These are phyloP conservation scores for Microtus montanus DNA, from an alignment of 2,113 vertebrate genomes.

Conservation along the genomic window DNA sequence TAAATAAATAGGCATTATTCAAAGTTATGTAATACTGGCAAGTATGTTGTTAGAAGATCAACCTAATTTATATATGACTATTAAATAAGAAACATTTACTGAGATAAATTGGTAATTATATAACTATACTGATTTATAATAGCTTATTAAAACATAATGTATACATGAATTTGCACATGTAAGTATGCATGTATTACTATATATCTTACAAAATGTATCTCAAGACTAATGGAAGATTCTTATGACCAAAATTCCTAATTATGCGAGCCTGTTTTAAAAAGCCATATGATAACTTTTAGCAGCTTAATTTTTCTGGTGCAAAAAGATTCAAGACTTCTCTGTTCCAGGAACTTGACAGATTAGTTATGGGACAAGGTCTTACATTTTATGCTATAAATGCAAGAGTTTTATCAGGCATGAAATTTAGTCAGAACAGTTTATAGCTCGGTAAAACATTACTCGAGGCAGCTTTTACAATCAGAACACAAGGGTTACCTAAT, in stretches of 20 bases:
- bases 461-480: slow-evolving; percentile 53
- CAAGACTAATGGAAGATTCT: slow-evolving; percentile 19
- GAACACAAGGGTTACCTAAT: slow-evolving; percentile 45
- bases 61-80: background rate
- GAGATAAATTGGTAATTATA: slow-evolving; percentile 1
- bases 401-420: slow-evolving; percentile 67
- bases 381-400: slow-evolving; percentile 56
- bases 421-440: slow-evolving; percentile 69
- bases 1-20: background rate
- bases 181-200: background rate
- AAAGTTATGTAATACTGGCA: background rate
- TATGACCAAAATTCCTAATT: slow-evolving; percentile 33
- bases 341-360: slow-evolving; percentile 60
- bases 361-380: slow-evolving; percentile 60
- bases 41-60: background rate
- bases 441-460: slow-evolving; percentile 43
- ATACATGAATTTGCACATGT: background rate
- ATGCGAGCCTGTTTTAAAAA: slow-evolving; percentile 8
- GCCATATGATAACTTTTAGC: slow-evolving; percentile 44
- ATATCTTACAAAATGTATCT: background rate
- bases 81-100: background rate
- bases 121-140: background rate
- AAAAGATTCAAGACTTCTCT: slow-evolving; percentile 9
- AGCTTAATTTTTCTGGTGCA: slow-evolving; percentile 13
- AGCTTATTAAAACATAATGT: background rate